Evolutionary conservation across 2,113 vertebrate species (phyloP).

Genomic region (Charina bottae): DNA sequence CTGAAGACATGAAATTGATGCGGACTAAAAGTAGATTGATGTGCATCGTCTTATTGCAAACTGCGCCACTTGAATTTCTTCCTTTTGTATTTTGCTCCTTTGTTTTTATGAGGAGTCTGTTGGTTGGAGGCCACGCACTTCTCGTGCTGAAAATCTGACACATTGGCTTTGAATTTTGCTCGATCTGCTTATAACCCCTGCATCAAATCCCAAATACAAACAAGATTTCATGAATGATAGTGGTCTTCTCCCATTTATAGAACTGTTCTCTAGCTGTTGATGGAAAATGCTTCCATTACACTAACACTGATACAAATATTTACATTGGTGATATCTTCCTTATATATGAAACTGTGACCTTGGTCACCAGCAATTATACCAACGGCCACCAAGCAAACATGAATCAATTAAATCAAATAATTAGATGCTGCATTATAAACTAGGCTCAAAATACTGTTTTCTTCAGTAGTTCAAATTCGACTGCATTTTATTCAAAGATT

Average conservation of each 20-base stretch:
- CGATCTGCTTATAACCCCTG: not conserved
- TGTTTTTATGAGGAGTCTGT: not conserved
- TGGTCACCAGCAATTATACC: not conserved
- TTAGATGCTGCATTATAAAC: not conserved
- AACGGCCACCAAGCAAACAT: slow-evolving; percentile 15
- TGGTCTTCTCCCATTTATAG: slow-evolving; percentile 50
- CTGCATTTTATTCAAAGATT: not conserved
- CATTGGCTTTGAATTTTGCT: slow-evolving; percentile 22
- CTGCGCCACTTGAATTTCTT: not conserved
- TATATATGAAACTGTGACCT: slow-evolving; percentile 5
- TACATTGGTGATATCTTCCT: slow-evolving; percentile 28
- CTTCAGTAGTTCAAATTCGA: not conserved
- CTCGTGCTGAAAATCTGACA: slow-evolving; percentile 18
- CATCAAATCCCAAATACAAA: slow-evolving; percentile 28
- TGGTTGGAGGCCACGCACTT: not conserved
- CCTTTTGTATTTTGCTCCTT: not conserved
- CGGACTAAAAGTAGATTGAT: not conserved
- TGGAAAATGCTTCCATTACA: slow-evolving; percentile 20
- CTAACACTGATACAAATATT: slow-evolving; percentile 52
- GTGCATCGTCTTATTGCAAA: not conserved
- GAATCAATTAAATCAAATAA: not conserved
- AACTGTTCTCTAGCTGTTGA: slow-evolving; percentile 23
- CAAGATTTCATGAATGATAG: not conserved
- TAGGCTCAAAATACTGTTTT: not conserved
- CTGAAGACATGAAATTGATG: not conserved